Evolutionary conservation across 2,888 invertebrate species (phyloP).

Genomic region (Perizoma flavofasciatum): DNA sequence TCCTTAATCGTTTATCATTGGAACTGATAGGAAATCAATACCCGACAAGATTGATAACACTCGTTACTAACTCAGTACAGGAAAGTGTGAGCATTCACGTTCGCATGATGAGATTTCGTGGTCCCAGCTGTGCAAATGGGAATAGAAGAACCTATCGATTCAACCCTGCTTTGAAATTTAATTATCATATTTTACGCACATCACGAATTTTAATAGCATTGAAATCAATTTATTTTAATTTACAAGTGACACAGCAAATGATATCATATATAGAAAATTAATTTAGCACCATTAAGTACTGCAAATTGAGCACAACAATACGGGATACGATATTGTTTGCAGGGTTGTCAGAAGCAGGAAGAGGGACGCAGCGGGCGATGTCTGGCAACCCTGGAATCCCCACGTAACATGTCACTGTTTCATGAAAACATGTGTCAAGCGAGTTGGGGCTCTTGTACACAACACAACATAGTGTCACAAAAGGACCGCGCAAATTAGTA

Average conservation of each 20-base stretch:
- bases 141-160: too few relatives aligned
- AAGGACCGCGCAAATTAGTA: too few relatives aligned
- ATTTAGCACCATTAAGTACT: constrained; percentile 37
- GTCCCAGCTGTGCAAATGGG: too few relatives aligned
- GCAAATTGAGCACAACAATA: constrained; percentile 49
- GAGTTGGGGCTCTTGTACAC: constrained; percentile 17
- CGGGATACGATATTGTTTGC: constrained; percentile 49
- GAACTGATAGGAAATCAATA: constrained; percentile 32
- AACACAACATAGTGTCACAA: neutral
- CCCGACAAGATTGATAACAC: constrained; percentile 25
- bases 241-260: constrained; percentile 24
- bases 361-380: constrained; percentile 50
- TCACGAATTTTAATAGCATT: constrained; percentile 10
- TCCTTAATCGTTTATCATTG: constrained; percentile 32
- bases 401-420: constrained; percentile 56
- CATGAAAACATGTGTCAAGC: constrained; percentile 56
- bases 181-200: too few relatives aligned
- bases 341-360: constrained; percentile 68
- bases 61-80: neutral
- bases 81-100: neutral
- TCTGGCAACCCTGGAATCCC: constrained; percentile 48
- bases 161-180: too few relatives aligned
- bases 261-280: constrained; percentile 31
- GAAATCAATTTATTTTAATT: constrained; percentile 25
- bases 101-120: too few relatives aligned